These are phyloP conservation scores for Nephotettix cincticeps DNA, from an alignment of 1,140 invertebrate species.

Conservation along the genomic window DNA sequence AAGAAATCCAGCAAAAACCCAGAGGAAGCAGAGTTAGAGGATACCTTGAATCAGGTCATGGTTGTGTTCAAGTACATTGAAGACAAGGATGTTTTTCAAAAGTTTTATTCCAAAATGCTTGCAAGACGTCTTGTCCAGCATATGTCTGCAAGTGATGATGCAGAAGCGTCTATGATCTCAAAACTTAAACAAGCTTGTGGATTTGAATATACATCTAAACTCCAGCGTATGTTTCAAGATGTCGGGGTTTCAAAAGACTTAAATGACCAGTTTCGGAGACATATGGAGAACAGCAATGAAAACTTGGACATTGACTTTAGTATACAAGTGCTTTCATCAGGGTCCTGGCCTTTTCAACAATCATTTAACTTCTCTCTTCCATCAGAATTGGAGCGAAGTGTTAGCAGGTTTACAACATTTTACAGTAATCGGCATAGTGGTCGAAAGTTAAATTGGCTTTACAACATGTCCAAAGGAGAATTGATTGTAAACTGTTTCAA, in stretches of 20 bases:
- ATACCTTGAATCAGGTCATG: constrained; percentile 98
- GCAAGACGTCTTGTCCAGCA: constrained; percentile 96
- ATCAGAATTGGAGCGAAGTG: constrained; percentile 90
- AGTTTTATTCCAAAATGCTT: constrained; percentile 99
- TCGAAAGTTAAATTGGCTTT: constrained; percentile 96
- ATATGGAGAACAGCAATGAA: constrained; percentile 65
- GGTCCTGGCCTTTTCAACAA: constrained; percentile 98
- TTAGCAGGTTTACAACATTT: constrained; percentile 93
- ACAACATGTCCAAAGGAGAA: constrained; percentile 98
- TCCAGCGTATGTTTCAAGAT: constrained; percentile 99
- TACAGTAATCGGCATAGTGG: constrained; percentile 95
- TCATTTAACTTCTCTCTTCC: constrained; percentile 89
- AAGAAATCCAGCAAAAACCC: constrained; percentile 99
- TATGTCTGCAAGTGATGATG: constrained; percentile 98
- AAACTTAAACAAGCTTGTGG: constrained; percentile 99
- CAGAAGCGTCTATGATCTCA: constrained; percentile 99
- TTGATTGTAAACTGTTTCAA: constrained; percentile 94
- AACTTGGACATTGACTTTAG: constrained; percentile 87
- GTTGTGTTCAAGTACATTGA: constrained; percentile 99
- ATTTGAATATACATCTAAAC: constrained; percentile 98
- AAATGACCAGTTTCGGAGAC: constrained; percentile 87
- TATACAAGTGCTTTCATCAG: constrained; percentile 95
- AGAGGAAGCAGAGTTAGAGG: constrained; percentile 97
- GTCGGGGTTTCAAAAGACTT: constrained; percentile 97
- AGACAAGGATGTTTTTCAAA: constrained; percentile 99